These are phyloP conservation scores for Drosophila eugracilis DNA, from an alignment of 1,140 invertebrate genomes.

Conservation along the genomic window DNA sequence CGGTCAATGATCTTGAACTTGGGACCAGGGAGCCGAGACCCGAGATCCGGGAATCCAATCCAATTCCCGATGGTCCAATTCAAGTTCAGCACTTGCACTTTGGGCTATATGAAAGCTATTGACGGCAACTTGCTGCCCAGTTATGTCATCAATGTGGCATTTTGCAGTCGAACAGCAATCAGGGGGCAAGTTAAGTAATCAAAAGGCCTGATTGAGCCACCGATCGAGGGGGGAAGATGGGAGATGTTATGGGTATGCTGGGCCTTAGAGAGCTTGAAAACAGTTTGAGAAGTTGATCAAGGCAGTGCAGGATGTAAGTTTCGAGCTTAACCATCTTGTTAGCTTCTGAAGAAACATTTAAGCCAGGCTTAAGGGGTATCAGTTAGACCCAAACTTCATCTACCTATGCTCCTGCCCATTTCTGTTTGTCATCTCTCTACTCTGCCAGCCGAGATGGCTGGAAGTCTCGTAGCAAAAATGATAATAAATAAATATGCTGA, in stretches of 20 bases:
- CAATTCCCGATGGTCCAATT: conserved; percentile 76
- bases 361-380: too few species aligned
- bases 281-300: too few species aligned
- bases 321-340: not conserved
- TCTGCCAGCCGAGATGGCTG: not conserved
- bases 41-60: conserved; percentile 36
- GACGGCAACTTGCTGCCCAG: conserved; percentile 35
- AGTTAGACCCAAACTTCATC: not conserved
- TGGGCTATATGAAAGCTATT: conserved; percentile 72
- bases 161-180: conserved; percentile 14
- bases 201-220: conserved; percentile 60
- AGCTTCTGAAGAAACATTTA: too few species aligned
- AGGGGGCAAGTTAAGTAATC: conserved; percentile 72
- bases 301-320: too few species aligned
- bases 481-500: conserved; percentile 83
- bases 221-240: not conserved
- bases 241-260: not conserved
- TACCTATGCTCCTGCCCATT: conserved; percentile 5
- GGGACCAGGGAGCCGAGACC: too few species aligned
- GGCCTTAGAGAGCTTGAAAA: too few species aligned
- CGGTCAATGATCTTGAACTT: conserved; percentile 72
- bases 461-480: conserved; percentile 55
- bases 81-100: conserved; percentile 78
- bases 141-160: conserved; percentile 78
- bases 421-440: conserved; percentile 42